Conservation (phyloP, 2,113 vertebrate genomes). For the Ameiurus melas region DNA sequence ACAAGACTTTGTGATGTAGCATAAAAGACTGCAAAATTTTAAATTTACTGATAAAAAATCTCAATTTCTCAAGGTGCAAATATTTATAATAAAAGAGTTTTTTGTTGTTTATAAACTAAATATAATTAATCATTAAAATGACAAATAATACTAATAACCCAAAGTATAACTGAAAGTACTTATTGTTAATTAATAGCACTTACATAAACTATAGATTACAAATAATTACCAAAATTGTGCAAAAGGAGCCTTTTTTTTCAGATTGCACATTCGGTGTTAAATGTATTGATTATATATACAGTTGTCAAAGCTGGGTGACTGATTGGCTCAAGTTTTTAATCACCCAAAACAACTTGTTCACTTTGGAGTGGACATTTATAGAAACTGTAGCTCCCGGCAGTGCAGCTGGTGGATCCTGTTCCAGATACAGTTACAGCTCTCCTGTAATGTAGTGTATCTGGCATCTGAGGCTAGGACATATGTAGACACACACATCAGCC, state of each 20-base stretch:
- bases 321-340: constrained; percentile 1
- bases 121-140: neutral
- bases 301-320: neutral
- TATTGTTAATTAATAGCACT: neutral
- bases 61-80: neutral
- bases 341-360: constrained; percentile 17
- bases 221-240: neutral
- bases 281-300: neutral
- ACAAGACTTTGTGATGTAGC: neutral
- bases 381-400: constrained; percentile 40
- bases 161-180: neutral
- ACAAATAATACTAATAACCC: neutral
- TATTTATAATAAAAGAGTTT: neutral
- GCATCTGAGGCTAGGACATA: constrained; percentile 62
- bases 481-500: constrained; percentile 39
- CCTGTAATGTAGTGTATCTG: constrained; percentile 43
- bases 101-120: neutral
- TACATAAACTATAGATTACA: neutral
- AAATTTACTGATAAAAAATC: neutral
- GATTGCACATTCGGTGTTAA: neutral
- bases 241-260: neutral
- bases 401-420: constrained; percentile 60
- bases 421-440: constrained; percentile 68
- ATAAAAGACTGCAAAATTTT: neutral
- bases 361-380: constrained; percentile 40